Evolutionary conservation across 2,888 invertebrate species (phyloP), one percentile per base, ranked within the genome.

Genomic region (Metacarcinus magister): DNA sequence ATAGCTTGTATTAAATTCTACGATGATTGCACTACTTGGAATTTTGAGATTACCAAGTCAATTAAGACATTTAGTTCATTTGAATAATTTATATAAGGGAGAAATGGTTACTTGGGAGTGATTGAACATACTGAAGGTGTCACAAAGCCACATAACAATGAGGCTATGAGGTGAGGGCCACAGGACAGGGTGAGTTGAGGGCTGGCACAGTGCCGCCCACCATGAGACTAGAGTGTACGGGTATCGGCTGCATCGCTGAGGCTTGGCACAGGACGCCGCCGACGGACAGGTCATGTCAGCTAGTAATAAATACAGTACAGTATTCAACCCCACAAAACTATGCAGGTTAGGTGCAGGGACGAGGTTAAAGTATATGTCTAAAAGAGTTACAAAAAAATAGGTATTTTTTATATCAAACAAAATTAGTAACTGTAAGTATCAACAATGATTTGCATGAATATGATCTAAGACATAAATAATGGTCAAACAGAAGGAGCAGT

Each of bases 231-330:
- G 87, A 87, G 87, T 87, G 87, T 87, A 87, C 39, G 19, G 39
- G 39, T 16, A 8, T 87, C 87, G 2, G 13, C 39, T 0, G 87
- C 28, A 39, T 39, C 19, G 87, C 39, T 16, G 16, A 16, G 87
- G 87, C 28, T 87, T n/a, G 39, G 28, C 87, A 39, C 13, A 2
- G 13, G 13, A 39, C n/a, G 39, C 39, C 16, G 87, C 39, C 39
- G 32, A 39, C 7, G 28, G 39, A 87, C 87, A 87, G 87, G 87
- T 87, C 39, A 87, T 39, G 87, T 87, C 87, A 39, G 87, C 87
- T 87, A 87, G 39, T 87, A 87, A 87, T 87, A 87, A 87, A 87
- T 87, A 87, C 87, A 87, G 75, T 82, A 75, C 75, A 82, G 87
- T 39, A 32, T 87, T 87, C 39, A 32, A 19, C 16, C 87, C 87